Evolutionary conservation across 1,140 invertebrate species (phyloP).

Genomic region (Achatina immaculata): DNA sequence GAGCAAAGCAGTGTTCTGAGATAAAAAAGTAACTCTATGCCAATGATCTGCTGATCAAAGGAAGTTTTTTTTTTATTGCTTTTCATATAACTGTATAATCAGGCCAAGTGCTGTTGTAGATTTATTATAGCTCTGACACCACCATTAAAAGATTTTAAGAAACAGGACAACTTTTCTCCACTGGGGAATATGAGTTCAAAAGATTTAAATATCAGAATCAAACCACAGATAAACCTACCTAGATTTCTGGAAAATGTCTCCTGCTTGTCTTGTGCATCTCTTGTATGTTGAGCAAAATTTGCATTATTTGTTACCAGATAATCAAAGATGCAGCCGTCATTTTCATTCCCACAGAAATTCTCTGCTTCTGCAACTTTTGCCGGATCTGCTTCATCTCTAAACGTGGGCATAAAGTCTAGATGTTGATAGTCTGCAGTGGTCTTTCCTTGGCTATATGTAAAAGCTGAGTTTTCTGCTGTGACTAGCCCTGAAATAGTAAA

Average conservation of each 20-base stretch:
- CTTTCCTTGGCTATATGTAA: conserved; percentile 42
- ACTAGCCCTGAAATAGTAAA: conserved; percentile 44
- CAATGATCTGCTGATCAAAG: too few relatives aligned
- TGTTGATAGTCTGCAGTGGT: conserved; percentile 37
- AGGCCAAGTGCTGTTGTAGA: too few relatives aligned
- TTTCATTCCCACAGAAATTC: conserved; percentile 39
- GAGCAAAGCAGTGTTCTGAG: too few relatives aligned
- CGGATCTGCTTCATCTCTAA: conserved; percentile 39
- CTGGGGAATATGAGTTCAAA: too few relatives aligned
- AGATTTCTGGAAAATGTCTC: neutral
- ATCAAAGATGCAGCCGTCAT: conserved; percentile 47
- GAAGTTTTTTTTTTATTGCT: too few relatives aligned
- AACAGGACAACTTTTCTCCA: too few relatives aligned
- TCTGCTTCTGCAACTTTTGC: conserved; percentile 22
- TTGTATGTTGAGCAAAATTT: conserved; percentile 40
- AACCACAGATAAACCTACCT: neutral
- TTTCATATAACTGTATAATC: too few relatives aligned
- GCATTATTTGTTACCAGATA: conserved; percentile 45
- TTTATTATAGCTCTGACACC: too few relatives aligned
- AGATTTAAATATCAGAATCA: neutral
- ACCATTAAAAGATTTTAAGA: too few relatives aligned
- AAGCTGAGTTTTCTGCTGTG: conserved; percentile 26
- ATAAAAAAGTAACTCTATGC: too few relatives aligned
- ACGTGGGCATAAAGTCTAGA: conserved; percentile 42
- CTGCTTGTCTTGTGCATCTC: neutral